Conservation (phyloP, 2,113 vertebrate genomes). For the Brachyistius frenatus region DNA sequence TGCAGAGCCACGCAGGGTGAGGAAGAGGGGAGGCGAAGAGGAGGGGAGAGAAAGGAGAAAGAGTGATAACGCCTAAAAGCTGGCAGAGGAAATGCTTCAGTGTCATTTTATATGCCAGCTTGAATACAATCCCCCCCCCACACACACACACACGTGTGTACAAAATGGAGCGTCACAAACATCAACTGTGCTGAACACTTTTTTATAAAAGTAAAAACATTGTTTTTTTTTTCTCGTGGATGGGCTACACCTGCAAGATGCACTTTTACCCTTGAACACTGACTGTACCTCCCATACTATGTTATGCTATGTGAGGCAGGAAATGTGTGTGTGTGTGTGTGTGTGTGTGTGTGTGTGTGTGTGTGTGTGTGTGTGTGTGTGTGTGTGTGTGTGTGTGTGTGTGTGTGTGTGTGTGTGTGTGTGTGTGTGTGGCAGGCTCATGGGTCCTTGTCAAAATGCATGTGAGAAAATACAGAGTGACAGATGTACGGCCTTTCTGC, state of each 20-base stretch:
- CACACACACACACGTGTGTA: neutral
- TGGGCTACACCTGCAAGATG: slow-evolving; percentile 36
- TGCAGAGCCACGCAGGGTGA: slow-evolving; percentile 41
- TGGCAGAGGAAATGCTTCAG: slow-evolving; percentile 70
- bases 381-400: slow-evolving; percentile 28
- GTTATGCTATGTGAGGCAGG: slow-evolving; percentile 66
- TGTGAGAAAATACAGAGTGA: slow-evolving; percentile 78
- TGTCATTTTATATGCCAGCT: slow-evolving; percentile 66
- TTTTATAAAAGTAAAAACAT: neutral
- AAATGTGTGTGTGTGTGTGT: slow-evolving; percentile 32
- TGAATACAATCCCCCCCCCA: slow-evolving; percentile 16
- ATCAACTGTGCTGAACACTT: neutral
- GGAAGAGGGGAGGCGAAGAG: slow-evolving; percentile 21
- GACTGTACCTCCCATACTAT: slow-evolving; percentile 51
- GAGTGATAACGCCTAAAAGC: slow-evolving; percentile 56
- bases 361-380: slow-evolving; percentile 30
- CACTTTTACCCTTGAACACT: slow-evolving; percentile 63
- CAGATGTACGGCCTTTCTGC: slow-evolving; percentile 82
- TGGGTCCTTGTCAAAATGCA: slow-evolving; percentile 71
- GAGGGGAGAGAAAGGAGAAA: slow-evolving; percentile 50
- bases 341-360: slow-evolving; percentile 35
- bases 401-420: slow-evolving; percentile 44
- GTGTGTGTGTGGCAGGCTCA: slow-evolving; percentile 52
- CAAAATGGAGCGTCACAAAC: neutral
- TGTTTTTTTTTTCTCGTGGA: slow-evolving; percentile 1